These are phyloP conservation scores for Nothoprocta pentlandii DNA, from an alignment of 2,113 vertebrate species.

Conservation along the genomic window DNA sequence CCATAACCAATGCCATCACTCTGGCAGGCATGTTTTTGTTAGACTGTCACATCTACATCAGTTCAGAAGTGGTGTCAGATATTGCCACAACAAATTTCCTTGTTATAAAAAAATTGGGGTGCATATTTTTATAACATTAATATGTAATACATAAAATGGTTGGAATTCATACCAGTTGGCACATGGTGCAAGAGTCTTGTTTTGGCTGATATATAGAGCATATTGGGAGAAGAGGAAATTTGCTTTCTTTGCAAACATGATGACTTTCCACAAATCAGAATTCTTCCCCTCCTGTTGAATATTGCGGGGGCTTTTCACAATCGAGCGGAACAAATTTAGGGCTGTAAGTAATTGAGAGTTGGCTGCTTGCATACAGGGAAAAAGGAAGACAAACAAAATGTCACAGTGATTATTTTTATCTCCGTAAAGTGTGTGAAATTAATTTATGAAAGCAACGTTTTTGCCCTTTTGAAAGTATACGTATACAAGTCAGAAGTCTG, in stretches of 20 bases:
- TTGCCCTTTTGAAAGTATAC: slow-evolving; percentile 72
- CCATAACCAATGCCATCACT: slow-evolving; percentile 28
- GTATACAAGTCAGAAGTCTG: slow-evolving; percentile 62
- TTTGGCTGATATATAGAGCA: slow-evolving; percentile 66
- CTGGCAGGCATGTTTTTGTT: slow-evolving; percentile 50
- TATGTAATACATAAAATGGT: slow-evolving; percentile 46
- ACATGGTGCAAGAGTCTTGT: neutral
- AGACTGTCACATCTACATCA: slow-evolving; percentile 29
- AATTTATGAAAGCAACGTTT: slow-evolving; percentile 73
- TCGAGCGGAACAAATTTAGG: slow-evolving; percentile 69
- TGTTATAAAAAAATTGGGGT: slow-evolving; percentile 56
- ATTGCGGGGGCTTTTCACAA: slow-evolving; percentile 72
- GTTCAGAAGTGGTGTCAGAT: slow-evolving; percentile 63
- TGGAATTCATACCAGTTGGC: slow-evolving; percentile 60
- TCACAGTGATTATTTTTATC: slow-evolving; percentile 75
- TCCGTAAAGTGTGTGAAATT: slow-evolving; percentile 69
- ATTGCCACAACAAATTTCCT: slow-evolving; percentile 66
- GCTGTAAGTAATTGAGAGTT: slow-evolving; percentile 72
- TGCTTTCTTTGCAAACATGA: slow-evolving; percentile 69
- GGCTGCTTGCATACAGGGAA: slow-evolving; percentile 71
- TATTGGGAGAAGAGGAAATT: slow-evolving; percentile 62
- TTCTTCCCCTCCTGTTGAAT: slow-evolving; percentile 64
- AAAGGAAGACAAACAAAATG: slow-evolving; percentile 72
- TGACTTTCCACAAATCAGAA: slow-evolving; percentile 70
- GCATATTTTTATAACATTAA: slow-evolving; percentile 63